Evolutionary conservation across 2,888 invertebrate species (phyloP), one percentile per base, ranked within the genome.

Genomic region (Trilocha varians): DNA sequence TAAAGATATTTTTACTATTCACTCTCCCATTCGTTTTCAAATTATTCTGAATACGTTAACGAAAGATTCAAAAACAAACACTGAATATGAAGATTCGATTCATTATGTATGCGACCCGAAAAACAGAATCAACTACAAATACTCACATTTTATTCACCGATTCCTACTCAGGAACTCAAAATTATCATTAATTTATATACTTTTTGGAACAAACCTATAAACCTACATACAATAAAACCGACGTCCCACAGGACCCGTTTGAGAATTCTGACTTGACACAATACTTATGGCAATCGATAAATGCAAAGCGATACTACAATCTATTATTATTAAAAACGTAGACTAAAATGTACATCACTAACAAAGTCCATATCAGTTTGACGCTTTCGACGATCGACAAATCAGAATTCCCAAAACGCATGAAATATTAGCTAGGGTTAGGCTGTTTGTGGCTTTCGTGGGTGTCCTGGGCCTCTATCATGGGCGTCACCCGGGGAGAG

Each of bases 351-450:
- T 18, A 18, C 18, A 18, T 18, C 18, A 18, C 18, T 4, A 18
- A 4, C 2, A 25, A 11, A 2, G 25, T 4, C 25, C 25, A 25
- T 11, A 25, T 2, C 8, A 3, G 11, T 2, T 6, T 4, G 25
- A 4, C 25, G 3, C 8, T 25, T 11, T 25, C 2, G 25, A 25
- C 11, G 6, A 25, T 33, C 13, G 17, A 51, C 59, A 62, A 61
- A 49, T 50, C 49, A 50, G 55, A 52, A 53, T 52, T 45, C 42
- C 34, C 43, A 41, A 37, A 42, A 41, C 35, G 25, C 25, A 41
- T 36, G 49, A 43, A 52, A 56, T 69, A 82, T 74, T 87, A 87
- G 85, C 86, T 87, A 46, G 86, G 75, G 46, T 69, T 71, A n/a
- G 71, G 57, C 1, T 71, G 61, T 43, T 77, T 79, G 65, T 77